Conservation (phyloP, 1,140 invertebrate genomes). For the Rhagoletis pomonella region DNA sequence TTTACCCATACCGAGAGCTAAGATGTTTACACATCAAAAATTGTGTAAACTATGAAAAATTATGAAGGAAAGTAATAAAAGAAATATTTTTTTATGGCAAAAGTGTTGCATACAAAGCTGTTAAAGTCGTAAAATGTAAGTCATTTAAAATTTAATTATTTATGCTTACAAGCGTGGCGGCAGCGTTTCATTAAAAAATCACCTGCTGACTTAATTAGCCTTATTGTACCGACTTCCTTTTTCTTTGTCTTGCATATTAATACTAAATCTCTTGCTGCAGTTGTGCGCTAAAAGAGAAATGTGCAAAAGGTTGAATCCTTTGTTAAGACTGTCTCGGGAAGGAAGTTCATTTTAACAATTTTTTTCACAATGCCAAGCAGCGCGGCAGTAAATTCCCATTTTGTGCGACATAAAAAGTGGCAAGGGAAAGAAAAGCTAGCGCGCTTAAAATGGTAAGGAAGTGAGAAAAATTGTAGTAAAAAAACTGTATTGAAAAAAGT, state of each 20-base stretch:
- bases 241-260: slow-evolving; percentile 17
- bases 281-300: not conserved
- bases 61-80: not conserved
- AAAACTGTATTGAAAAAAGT: not conserved
- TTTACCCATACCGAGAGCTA: too few relatives aligned
- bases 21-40: too few relatives aligned
- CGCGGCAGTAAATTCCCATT: slow-evolving; percentile 17
- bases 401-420: slow-evolving; percentile 31
- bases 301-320: slow-evolving; percentile 38
- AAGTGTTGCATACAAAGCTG: not conserved
- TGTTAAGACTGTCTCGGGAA: slow-evolving; percentile 26
- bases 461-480: not conserved
- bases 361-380: slow-evolving; percentile 22
- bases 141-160: slow-evolving; percentile 39
- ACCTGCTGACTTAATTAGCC: slow-evolving; percentile 47
- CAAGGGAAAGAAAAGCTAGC: not conserved
- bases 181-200: not conserved
- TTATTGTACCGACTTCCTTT: not conserved
- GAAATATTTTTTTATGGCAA: not conserved
- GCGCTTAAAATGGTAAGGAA: not conserved
- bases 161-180: not conserved
- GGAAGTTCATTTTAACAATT: slow-evolving; percentile 36
- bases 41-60: not conserved
- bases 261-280: not conserved
- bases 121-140: slow-evolving; percentile 10